Percentiles rank a stretch among this genome's conserved stretches.
Evolutionary conservation across 2,797 vertebrate genomes (phyloP).

Genomic region (Characodon lateralis): DNA sequence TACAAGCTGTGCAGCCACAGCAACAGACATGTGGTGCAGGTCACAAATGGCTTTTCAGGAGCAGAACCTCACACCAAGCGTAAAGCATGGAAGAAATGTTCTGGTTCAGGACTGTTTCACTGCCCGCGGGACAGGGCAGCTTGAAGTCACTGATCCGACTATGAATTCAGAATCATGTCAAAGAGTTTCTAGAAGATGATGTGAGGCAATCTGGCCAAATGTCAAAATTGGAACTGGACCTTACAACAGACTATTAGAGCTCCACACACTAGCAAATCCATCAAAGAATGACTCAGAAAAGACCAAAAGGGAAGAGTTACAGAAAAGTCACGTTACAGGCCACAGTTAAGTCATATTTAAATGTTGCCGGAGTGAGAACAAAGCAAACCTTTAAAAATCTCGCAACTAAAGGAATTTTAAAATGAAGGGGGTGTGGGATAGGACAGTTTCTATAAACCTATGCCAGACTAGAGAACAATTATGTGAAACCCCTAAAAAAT

Average conservation of each 20-base stretch:
- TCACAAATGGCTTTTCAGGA: constrained; percentile 17
- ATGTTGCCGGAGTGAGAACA: constrained; percentile 2
- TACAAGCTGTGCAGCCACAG: not conserved
- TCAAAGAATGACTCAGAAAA: constrained; percentile 7
- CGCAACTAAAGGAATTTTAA: not conserved
- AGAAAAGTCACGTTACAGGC: not conserved
- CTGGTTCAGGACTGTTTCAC: constrained; percentile 7
- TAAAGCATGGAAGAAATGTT: constrained; percentile 22
- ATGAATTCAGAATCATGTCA: constrained; percentile 31
- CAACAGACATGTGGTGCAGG: not conserved
- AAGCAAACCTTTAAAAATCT: not conserved
- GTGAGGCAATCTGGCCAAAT: constrained; percentile 15
- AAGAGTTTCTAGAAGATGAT: constrained; percentile 17
- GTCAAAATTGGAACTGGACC: constrained; percentile 19
- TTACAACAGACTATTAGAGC: constrained; percentile 13
- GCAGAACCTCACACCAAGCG: constrained; percentile 13
- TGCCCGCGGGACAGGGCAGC: constrained; percentile 14
- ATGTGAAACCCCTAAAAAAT: not conserved
- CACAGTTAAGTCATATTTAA: constrained; percentile 12
- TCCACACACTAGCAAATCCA: constrained; percentile 1
- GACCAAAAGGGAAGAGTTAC: constrained; percentile 6
- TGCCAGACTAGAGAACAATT: constrained; percentile 2
- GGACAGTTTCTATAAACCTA: not conserved
- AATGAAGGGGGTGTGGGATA: not conserved
- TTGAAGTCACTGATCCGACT: constrained; percentile 30